Base-by-base conservation (phyloP, 2,888 invertebrate species). In the Cyclophora albipunctata region DNA sequence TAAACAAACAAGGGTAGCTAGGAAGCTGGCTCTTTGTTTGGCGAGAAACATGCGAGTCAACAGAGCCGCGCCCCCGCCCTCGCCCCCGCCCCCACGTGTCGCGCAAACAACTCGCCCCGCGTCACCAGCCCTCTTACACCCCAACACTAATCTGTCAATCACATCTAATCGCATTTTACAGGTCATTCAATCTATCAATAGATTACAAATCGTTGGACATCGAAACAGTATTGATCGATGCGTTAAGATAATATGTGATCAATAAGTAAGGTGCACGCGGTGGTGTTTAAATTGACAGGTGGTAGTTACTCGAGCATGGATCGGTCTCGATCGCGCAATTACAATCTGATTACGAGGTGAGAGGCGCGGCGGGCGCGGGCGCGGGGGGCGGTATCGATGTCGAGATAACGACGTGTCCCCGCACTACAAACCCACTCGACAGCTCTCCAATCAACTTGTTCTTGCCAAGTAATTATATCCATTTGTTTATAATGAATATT, bases 1-100 rank as follows among this genome's bases (percentile, higher is more conserved):
- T 87, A 86, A 87, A 85, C 80, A 87, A 87, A 87, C 86, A 87
- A 72, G 86, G 84, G 87, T 85, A 85, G 86, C 85, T 84, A 83
- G 86, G 87, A 85, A 88, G 87, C 87, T 78, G 84, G 82, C 71
- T 70, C 80, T 78, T 79, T 86, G 84, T 87, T 87, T 87, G 84
- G 68, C 73, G 78, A 88, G 86, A 81, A 84, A 83, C 85, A 84
- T 79, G 71, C 78, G 78, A 81, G 85, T 84, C 81, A 86, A 85
- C 80, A 85, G 63, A 72, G 67, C 69, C 61, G 62, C 64, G 65
- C 67, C 68, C 64, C 63, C 60, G 45, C 58, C 49, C 52, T 55
- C 52, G 58, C 62, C 57, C 54, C 52, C 59, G 50, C 62, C 60
- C 61, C 59, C 63, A 63, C 61, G 67, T 66, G 64, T 58, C 64